A percentile compares a stretch with the other conserved stretches of the same genome.
Conservation (phyloP, 2,888 invertebrate genomes). For the Ornithoptera alexandrae region DNA sequence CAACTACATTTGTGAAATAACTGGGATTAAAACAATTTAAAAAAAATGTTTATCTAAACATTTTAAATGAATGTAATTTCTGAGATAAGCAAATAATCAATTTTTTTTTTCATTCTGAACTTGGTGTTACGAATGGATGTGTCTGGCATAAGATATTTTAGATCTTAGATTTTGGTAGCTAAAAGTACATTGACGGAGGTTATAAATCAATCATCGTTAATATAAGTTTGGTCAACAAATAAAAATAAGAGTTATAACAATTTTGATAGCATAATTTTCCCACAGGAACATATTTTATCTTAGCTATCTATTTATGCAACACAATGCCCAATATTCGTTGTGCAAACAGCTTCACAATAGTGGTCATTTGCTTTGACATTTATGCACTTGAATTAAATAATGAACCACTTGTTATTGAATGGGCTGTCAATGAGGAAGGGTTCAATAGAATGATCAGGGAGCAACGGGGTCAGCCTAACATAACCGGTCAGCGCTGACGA, state of each 20-base stretch:
- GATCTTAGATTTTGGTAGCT: too few relatives aligned
- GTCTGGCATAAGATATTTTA: too few relatives aligned
- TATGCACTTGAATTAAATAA: constrained; percentile 26
- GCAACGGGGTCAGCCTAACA: constrained; percentile 63
- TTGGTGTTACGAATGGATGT: too few relatives aligned
- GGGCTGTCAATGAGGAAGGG: constrained; percentile 52
- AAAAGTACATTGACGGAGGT: not conserved
- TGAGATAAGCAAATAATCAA: too few relatives aligned
- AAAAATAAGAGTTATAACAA: not conserved
- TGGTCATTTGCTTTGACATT: constrained; percentile 11
- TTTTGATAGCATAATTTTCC: not conserved
- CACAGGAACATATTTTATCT: constrained; percentile 1
- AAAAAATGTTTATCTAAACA: too few relatives aligned
- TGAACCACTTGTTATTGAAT: constrained; percentile 32
- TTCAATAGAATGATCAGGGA: constrained; percentile 63
- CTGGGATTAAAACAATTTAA: too few relatives aligned
- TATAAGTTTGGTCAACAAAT: not conserved
- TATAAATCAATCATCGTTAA: not conserved
- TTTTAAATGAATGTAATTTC: too few relatives aligned
- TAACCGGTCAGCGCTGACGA: constrained; percentile 66
- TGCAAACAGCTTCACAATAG: constrained; percentile 20
- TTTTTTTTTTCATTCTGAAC: too few relatives aligned
- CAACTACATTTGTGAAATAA: too few relatives aligned
- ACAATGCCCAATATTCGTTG: constrained; percentile 1
- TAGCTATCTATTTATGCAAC: constrained; percentile 2